Percentiles rank a stretch among this genome's conserved stretches.
Conservation (phyloP, 92 coral and sea anemone species). For the Epizoanthus scotinus region DNA sequence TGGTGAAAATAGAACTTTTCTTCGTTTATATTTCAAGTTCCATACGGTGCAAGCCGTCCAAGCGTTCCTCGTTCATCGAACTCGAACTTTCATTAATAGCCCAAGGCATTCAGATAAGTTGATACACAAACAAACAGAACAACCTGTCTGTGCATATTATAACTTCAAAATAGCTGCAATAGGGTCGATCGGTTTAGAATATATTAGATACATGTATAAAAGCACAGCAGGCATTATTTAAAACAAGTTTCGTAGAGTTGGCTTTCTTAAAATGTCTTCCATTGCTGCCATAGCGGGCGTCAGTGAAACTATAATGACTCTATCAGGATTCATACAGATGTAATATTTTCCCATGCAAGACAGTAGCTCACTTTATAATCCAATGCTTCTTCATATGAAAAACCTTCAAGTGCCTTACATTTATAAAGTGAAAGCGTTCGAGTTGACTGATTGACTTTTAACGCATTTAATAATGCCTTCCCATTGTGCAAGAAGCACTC, state of each 20-base stretch:
- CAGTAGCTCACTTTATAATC: neutral
- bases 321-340: neutral
- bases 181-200: neutral
- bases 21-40: conserved; percentile 12
- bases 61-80: neutral
- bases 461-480: conserved; percentile 2
- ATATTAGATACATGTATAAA: neutral
- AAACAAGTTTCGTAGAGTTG: no score
- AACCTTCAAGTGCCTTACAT: no score
- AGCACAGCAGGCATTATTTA: neutral
- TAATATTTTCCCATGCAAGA: neutral
- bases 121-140: neutral
- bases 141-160: neutral
- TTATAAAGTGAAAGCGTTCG: neutral
- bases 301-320: no score
- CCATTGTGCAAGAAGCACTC: neutral
- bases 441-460: neutral
- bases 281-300: no score
- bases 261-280: no score
- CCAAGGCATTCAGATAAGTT: neutral
- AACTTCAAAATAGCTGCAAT: conserved; percentile 4
- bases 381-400: neutral
- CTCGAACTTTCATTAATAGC: neutral
- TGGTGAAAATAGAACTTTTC: neutral
- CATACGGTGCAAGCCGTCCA: neutral